These are phyloP conservation scores for Hiodon tergisus DNA, from an alignment of 2,113 vertebrate species.

Conservation along the genomic window DNA sequence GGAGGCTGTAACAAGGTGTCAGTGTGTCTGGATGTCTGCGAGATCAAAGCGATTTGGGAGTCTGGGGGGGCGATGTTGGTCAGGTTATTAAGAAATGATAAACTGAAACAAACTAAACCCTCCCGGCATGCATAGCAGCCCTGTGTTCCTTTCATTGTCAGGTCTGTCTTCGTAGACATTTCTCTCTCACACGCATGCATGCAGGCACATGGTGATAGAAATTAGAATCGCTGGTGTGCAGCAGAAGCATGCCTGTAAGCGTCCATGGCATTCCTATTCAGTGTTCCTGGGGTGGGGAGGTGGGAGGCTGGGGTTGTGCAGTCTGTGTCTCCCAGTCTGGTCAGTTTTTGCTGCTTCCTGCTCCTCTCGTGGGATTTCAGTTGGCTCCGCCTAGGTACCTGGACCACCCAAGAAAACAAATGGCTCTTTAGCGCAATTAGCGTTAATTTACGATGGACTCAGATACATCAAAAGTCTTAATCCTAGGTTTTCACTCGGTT, in stretches of 20 bases:
- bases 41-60: constrained; percentile 11
- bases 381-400: no score
- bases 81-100: constrained; percentile 15
- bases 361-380: no score
- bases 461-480: not conserved
- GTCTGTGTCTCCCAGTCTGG: no score
- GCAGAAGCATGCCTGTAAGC: no score
- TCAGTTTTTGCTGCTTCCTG: no score
- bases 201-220: constrained; percentile 10
- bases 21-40: constrained; percentile 16
- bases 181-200: not conserved
- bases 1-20: constrained; percentile 26
- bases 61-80: not conserved
- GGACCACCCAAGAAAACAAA: no score
- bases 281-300: not conserved
- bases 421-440: no score
- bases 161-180: not conserved
- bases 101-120: constrained; percentile 4
- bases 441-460: not conserved
- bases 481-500: not conserved
- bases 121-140: not conserved
- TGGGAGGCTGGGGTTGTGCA: no score
- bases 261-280: not conserved
- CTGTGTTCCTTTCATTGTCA: not conserved
- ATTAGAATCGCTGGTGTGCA: no score